Percentiles rank a stretch among this genome's conserved stretches.
Conservation (phyloP, 2,113 vertebrate genomes). For the Silurus asotus region DNA sequence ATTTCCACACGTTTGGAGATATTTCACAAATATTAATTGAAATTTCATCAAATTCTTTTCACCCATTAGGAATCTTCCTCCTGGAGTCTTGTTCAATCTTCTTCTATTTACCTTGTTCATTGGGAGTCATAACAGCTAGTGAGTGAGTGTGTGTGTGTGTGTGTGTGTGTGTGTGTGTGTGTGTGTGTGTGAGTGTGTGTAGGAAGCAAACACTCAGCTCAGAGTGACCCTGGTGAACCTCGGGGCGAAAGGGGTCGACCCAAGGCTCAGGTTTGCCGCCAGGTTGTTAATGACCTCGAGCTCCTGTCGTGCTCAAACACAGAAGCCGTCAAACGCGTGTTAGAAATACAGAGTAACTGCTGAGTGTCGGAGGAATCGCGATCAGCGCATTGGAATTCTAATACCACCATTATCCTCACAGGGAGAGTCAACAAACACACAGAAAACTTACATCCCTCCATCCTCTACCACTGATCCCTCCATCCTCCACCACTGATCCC, state of each 20-base stretch:
- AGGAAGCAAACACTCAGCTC: background rate
- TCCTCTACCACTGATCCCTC: too few relatives aligned
- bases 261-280: background rate
- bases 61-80: slow-evolving; percentile 34
- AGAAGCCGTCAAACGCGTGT: background rate
- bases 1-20: slow-evolving; percentile 40
- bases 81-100: background rate
- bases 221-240: slow-evolving; percentile 11
- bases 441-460: too few relatives aligned
- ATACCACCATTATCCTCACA: background rate
- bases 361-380: background rate
- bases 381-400: slow-evolving; percentile 24
- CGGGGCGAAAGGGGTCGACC: background rate
- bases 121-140: slow-evolving; percentile 2
- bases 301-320: background rate
- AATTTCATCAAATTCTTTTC: slow-evolving; percentile 18
- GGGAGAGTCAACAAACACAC: background rate
- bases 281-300: slow-evolving; percentile 22
- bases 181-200: background rate
- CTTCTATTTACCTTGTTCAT: slow-evolving; percentile 27
- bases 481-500: too few relatives aligned
- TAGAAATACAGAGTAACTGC: slow-evolving; percentile 5
- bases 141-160: background rate
- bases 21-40: slow-evolving; percentile 25
- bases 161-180: background rate